phyloP scores from a whole-genome alignment of 2,888 invertebrate species.

The Ligdia adustata region DNA sequence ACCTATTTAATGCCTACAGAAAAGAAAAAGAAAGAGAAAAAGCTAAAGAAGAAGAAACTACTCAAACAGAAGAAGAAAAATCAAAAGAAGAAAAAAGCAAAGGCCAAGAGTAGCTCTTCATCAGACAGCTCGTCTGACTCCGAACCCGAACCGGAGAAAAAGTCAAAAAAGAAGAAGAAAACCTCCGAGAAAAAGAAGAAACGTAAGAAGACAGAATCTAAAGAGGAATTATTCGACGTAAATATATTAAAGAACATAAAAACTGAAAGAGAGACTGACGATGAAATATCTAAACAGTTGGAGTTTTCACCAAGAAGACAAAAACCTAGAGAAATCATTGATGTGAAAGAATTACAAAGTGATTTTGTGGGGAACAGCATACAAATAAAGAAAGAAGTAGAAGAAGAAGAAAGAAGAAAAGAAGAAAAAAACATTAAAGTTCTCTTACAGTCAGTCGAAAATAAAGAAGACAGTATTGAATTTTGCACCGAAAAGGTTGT shows the following conservation, averaged over 20 bases:
- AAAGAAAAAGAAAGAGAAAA: conserved; percentile 60
- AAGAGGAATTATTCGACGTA: conserved; percentile 68
- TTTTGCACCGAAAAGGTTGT: conserved; percentile 4
- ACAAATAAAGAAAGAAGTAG: conserved; percentile 64
- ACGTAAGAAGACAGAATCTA: conserved; percentile 57
- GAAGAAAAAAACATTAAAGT: too few species aligned
- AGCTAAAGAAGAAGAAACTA: conserved; percentile 61
- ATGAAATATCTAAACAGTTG: conserved; percentile 57
- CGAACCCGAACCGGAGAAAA: conserved; percentile 49
- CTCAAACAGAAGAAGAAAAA: conserved; percentile 61
- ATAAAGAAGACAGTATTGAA: conserved; percentile 24
- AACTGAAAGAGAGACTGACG: conserved; percentile 70
- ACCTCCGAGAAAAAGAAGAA: conserved; percentile 47
- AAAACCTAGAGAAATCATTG: conserved; percentile 70
- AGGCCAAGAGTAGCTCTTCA: conserved; percentile 52
- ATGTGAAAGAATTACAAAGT: conserved; percentile 74
- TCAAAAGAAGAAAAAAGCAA: conserved; percentile 62
- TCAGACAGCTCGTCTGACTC: conserved; percentile 48
- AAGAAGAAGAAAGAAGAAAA: conserved; percentile 17
- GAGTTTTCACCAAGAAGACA: conserved; percentile 64
- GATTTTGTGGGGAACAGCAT: conserved; percentile 72
- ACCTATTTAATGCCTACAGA: conserved; percentile 43
- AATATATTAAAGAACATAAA: conserved; percentile 76
- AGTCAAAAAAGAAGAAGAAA: conserved; percentile 45
- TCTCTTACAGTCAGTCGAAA: conserved; percentile 8